Evolutionary conservation across 2,797 vertebrate genomes (phyloP), one percentile per base, ranked within the genome.

Genomic region (Vireo griseus): DNA sequence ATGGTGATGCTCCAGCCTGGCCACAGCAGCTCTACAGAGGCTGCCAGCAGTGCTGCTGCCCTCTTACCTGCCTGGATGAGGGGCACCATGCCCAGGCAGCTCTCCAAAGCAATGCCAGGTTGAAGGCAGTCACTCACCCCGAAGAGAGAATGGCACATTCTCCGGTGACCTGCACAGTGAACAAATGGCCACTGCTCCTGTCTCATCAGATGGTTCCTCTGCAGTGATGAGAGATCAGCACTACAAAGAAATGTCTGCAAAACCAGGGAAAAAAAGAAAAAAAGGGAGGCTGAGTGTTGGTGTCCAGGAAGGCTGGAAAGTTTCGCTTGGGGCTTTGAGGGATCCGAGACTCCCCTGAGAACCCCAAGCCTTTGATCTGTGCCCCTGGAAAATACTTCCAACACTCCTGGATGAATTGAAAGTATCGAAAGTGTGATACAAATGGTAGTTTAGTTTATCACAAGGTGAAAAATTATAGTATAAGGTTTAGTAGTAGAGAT

Each of bases 71-170:
- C 45, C 5, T 67, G 52, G 17, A 29, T 15, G 12, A 42, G 40
- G 31, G 17, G 29, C 8, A 33, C 14, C 5, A 22, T 2, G 1
- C 9, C 42, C 25, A n/a, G 57, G 33, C 1, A 6, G 17, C 29
- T 71, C 44, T 59, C 33, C 37, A 59, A 37, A 74, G 7, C 0
- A 0, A 44, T 26, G 17, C 13, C 28, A 40, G 22, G 19, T 19
- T 50, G n/a, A 61, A 82, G 39, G 18, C 0, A 5, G 20, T 14
- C 3, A 0, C 10, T 65, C 5, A 2, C 3, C 40, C 11, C 11
- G 13, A 39, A 9, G 1, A 1, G 40, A 47, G 13, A 54, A 21
- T 0, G 13, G 13, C 4, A 39, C 1, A 0, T 55, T 13, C 22
- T 35, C 17, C 62, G 24, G 37, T 35, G 28, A 24, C 13, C 20